Evolutionary conservation across 2,888 invertebrate genomes (phyloP), one percentile per base, ranked within the genome.

Genomic region (Nomada goodeniana): DNA sequence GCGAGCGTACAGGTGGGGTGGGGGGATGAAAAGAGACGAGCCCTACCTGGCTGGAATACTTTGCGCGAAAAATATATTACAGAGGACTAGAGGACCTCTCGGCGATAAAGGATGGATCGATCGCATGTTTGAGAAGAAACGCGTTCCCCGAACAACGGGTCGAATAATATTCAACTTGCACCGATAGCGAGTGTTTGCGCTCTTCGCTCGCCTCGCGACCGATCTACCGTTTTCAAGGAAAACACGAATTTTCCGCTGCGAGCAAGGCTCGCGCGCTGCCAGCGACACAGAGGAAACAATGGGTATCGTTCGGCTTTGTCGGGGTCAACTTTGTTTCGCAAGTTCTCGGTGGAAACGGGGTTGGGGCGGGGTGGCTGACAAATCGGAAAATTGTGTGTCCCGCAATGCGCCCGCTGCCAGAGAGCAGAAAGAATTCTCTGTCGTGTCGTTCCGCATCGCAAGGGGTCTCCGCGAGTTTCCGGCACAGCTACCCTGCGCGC

Each of bases 251-350:
- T 67, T 53, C 59, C 52, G 60, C 26, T 23, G 60, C 50, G 50
- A 42, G 4, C 9, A 50, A 68, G 69, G 36, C 11, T 29, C 29
- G 20, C 57, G 59, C 13, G 18, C 7, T 52, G 15, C 36, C n/a
- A 44, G 53, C 61, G 76, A 55, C 64, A 23, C 52, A 57, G 42
- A 47, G 65, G 78, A 78, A 86, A 84, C 86, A 80, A 82, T 79
- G 70, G 70, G 71, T 79, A 86, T 76, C 76, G 84, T 72, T 79
- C 69, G 74, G 74, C 72, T 82, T 75, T 82, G 86, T 86, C 76
- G 76, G 53, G 75, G 55, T 36, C 76, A 84, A 86, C 65, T 84
- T 85, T 84, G 84, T 86, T 80, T 73, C 76, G 71, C 11, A 67
- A 81, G 71, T 86, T 80, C 67, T 29, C 67, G 65, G 29, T 68